Evolutionary conservation across 2,888 invertebrate genomes (phyloP).

Genomic region (Saturnia pavonia): DNA sequence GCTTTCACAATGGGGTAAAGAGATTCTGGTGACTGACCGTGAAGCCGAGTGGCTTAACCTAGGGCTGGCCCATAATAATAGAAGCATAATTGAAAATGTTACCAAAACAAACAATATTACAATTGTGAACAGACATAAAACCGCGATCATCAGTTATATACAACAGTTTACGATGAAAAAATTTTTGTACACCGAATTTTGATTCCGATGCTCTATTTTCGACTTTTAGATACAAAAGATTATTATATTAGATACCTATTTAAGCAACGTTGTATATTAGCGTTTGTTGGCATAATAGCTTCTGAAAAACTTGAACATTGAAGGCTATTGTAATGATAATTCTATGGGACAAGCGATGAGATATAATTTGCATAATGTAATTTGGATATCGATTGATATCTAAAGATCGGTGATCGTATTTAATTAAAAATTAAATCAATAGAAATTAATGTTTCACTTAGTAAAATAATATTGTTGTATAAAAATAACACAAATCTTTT

Average conservation of each 20-base stretch:
- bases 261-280: no score
- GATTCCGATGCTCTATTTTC: no score
- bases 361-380: not conserved
- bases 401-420: not conserved
- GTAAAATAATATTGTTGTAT: no score
- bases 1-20: no score
- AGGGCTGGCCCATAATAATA: no score
- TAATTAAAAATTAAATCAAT: not conserved
- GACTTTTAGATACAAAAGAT: not conserved
- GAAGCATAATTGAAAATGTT: not conserved
- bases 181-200: not conserved
- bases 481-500: no score
- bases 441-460: not conserved
- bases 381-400: not conserved
- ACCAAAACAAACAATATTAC: not conserved
- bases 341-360: not conserved
- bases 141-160: not conserved
- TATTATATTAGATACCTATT: no score
- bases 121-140: not conserved
- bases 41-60: no score
- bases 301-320: not conserved
- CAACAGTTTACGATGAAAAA: not conserved
- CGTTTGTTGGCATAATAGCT: not conserved
- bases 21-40: no score
- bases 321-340: not conserved